Percentiles rank a stretch among this genome's conserved stretches.
Conservation (phyloP, 2,797 vertebrate species). For the Lepilemur ruficaudatus region DNA sequence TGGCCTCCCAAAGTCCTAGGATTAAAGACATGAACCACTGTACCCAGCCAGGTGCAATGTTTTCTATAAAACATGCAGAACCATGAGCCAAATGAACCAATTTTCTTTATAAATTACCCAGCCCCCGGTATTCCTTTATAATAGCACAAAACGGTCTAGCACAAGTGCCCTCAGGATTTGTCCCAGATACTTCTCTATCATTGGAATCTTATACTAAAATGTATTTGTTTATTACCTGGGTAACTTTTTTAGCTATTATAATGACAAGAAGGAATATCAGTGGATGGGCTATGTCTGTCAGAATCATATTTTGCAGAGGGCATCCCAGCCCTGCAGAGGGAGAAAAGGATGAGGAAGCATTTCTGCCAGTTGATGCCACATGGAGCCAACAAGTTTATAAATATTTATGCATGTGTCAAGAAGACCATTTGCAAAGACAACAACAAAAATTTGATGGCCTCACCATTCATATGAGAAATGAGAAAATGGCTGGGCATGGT, state of each 20-base stretch:
- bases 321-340: background rate
- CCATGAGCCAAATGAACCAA: too few species aligned
- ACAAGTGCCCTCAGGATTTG: background rate
- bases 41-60: too few species aligned
- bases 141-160: too few species aligned
- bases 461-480: background rate
- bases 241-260: background rate
- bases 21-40: too few species aligned
- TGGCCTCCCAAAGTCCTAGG: too few species aligned
- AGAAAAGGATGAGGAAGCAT: background rate
- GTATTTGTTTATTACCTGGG: background rate
- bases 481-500: too few species aligned
- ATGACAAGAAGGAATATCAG: background rate
- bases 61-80: too few species aligned
- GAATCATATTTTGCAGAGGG: background rate
- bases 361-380: background rate
- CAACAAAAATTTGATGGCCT: background rate
- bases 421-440: background rate
- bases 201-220: background rate
- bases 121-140: too few species aligned
- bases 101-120: too few species aligned
- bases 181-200: background rate
- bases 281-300: background rate
- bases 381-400: background rate
- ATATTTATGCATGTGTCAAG: background rate